Conservation (phyloP, 2,888 invertebrate genomes). For the Ectemnius lituratus region DNA sequence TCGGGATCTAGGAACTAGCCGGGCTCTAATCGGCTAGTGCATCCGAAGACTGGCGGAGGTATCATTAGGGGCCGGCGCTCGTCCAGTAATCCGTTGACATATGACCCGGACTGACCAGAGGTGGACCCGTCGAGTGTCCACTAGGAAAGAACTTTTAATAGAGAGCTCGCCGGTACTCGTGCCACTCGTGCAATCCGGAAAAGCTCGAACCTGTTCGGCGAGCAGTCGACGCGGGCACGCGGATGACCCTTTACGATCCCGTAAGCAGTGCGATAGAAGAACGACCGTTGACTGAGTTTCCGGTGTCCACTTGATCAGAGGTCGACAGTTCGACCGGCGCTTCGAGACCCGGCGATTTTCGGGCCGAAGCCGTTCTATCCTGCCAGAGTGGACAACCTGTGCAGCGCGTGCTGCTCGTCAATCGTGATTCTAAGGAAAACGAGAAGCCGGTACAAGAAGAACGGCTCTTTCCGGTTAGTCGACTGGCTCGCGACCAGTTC, state of each 20-base stretch:
- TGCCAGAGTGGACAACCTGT: slow-evolving; percentile 49
- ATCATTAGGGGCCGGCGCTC: slow-evolving; percentile 64
- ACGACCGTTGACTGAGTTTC: slow-evolving; percentile 57
- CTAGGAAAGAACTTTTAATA: slow-evolving; percentile 16
- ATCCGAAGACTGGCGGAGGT: slow-evolving; percentile 25
- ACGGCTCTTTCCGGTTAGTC: slow-evolving; percentile 51
- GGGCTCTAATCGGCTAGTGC: slow-evolving; percentile 17
- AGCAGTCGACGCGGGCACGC: slow-evolving; percentile 57
- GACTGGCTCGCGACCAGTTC: slow-evolving; percentile 33
- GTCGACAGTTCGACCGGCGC: slow-evolving; percentile 26
- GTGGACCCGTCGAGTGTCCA: slow-evolving; percentile 25
- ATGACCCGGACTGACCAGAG: slow-evolving; percentile 41
- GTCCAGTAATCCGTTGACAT: slow-evolving; percentile 67
- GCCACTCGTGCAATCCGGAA: slow-evolving; percentile 51
- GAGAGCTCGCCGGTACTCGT: slow-evolving; percentile 39
- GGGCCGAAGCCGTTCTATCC: slow-evolving; percentile 21
- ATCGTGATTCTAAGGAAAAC: slow-evolving; percentile 39
- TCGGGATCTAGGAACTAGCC: slow-evolving; percentile 31
- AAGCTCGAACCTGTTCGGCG: slow-evolving; percentile 44
- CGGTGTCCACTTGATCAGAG: slow-evolving; percentile 35
- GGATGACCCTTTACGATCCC: slow-evolving; percentile 44
- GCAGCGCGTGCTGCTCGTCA: slow-evolving; percentile 61
- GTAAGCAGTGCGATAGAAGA: slow-evolving; percentile 32
- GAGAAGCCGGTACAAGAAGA: slow-evolving; percentile 15
- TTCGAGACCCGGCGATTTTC: slow-evolving; percentile 24